Conservation (phyloP, 2,797 vertebrate species). For the Morelia viridis region DNA sequence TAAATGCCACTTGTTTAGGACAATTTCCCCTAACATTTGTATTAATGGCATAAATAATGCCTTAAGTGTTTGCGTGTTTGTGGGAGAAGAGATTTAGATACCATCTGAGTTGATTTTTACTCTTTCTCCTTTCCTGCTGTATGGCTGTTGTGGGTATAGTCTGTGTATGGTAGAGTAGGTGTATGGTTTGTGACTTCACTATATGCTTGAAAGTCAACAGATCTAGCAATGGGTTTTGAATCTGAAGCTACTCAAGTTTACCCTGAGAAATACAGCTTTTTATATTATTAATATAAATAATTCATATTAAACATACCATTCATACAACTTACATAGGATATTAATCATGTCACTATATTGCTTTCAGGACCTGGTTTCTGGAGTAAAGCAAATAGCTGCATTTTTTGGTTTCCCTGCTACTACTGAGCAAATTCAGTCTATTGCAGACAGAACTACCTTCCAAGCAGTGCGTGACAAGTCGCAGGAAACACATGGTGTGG, state of each 20-base stretch:
- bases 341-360: background rate
- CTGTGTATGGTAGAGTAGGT: background rate
- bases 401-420: slow-evolving; percentile 77
- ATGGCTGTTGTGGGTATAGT: background rate
- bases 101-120: background rate
- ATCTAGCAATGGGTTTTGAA: background rate
- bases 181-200: background rate
- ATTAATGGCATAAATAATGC: background rate
- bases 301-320: background rate
- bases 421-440: slow-evolving; percentile 70
- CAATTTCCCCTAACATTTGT: background rate
- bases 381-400: slow-evolving; percentile 70
- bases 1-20: background rate
- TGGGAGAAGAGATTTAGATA: background rate
- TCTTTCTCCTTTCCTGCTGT: background rate
- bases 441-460: slow-evolving; percentile 69
- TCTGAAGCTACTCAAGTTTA: background rate
- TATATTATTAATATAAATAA: background rate
- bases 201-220: background rate
- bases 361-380: slow-evolving; percentile 72
- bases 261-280: background rate
- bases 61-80: background rate
- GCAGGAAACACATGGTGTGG: slow-evolving; percentile 58
- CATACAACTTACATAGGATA: background rate
- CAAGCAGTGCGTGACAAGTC: slow-evolving; percentile 65